Conservation (phyloP, 2,888 invertebrate species). For the Monoplex corrugatus region DNA sequence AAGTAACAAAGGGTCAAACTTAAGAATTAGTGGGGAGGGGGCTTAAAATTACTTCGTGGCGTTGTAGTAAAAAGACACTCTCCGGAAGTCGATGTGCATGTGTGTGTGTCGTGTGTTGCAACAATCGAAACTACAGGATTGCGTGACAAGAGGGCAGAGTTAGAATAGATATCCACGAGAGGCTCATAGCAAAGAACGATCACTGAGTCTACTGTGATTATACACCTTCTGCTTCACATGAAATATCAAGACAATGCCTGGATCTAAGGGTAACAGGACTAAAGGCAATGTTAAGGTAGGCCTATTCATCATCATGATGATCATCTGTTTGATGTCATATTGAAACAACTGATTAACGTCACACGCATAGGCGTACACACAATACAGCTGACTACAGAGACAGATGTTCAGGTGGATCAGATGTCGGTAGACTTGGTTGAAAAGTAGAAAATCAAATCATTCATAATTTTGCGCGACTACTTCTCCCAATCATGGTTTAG, state of each 20-base stretch:
- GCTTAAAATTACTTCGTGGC: no score
- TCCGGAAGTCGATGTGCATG: not conserved
- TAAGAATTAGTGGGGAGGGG: not conserved
- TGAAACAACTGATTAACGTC: no score
- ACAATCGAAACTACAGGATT: conserved; percentile 17
- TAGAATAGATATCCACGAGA: no score
- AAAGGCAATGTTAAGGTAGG: conserved; percentile 49
- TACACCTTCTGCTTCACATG: not conserved
- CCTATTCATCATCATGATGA: not conserved
- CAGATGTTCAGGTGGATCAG: not conserved
- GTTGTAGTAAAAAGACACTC: no score
- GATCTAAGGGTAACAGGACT: conserved; percentile 38
- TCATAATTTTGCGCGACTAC: not conserved
- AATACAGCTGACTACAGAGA: not conserved
- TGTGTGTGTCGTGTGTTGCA: not conserved
- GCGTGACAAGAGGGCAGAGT: conserved; percentile 12
- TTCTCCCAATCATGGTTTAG: no score
- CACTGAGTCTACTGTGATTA: no score
- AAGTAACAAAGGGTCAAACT: no score
- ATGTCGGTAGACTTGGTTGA: not conserved
- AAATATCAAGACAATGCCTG: conserved; percentile 27
- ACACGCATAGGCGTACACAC: not conserved
- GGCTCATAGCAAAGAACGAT: no score
- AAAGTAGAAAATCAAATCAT: no score
- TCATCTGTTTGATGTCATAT: not conserved